Percentiles rank a stretch among this genome's conserved stretches.
Evolutionary conservation across 2,113 vertebrate genomes (phyloP).

Genomic region (Sturnus vulgaris): DNA sequence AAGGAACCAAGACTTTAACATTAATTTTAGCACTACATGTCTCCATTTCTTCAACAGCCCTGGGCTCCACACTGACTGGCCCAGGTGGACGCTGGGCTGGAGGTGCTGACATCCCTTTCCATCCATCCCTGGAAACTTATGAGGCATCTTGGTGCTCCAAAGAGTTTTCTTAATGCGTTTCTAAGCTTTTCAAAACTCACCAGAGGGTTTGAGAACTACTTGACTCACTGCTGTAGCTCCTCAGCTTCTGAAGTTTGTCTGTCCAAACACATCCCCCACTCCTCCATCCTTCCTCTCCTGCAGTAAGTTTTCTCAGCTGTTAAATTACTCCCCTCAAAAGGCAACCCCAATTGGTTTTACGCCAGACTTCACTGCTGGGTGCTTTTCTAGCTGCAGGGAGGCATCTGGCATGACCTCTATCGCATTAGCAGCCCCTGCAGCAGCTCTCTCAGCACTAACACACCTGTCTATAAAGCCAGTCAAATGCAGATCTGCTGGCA

Average conservation of each 20-base stretch:
- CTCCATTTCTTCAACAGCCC: not conserved
- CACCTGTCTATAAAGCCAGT: not conserved
- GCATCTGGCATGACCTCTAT: not conserved
- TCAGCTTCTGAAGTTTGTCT: not conserved
- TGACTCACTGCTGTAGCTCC: not conserved
- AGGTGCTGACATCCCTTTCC: not conserved
- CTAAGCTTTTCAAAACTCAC: not conserved
- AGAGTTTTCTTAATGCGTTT: fast-evolving
- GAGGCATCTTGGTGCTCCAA: not conserved
- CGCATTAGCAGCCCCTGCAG: not conserved
- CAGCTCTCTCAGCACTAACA: not conserved
- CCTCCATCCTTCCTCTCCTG: not conserved
- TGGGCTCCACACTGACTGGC: fast-evolving
- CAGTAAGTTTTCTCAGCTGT: not conserved
- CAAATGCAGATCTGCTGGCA: not conserved
- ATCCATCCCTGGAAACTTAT: not conserved
- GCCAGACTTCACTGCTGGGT: not conserved
- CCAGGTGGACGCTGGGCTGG: fast-evolving
- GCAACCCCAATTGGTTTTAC: not conserved
- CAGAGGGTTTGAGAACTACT: not conserved
- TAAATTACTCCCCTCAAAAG: not conserved
- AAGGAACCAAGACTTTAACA: not conserved
- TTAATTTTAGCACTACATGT: fast-evolving
- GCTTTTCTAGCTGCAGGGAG: not conserved
- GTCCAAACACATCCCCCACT: not conserved